phyloP scores from a whole-genome alignment of 2,888 invertebrate species.

The Drosophila paranaensis region DNA sequence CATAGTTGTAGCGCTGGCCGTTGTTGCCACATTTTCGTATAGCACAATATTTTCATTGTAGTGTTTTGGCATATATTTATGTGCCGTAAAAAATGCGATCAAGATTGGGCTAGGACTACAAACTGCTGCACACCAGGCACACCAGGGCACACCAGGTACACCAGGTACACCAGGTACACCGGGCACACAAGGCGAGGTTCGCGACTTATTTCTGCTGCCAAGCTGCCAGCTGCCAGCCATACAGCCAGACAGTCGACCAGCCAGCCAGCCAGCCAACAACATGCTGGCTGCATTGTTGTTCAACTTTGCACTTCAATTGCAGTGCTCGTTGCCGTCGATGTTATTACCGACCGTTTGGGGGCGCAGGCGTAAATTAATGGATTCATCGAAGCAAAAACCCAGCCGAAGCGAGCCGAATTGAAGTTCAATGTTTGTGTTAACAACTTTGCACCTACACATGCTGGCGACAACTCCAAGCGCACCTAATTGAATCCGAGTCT shows the following conservation, averaged over 20 bases:
- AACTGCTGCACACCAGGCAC: constrained; percentile 56
- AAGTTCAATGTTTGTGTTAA: constrained; percentile 80
- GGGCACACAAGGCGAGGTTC: constrained; percentile 62
- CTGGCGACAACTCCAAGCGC: constrained; percentile 23
- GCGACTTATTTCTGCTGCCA: constrained; percentile 48
- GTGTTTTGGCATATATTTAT: constrained; percentile 82
- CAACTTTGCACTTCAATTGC: constrained; percentile 79
- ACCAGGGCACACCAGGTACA: constrained; percentile 53
- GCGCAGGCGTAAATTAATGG: constrained; percentile 79
- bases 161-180: constrained; percentile 49
- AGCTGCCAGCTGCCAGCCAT: constrained; percentile 21
- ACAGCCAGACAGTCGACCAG: no score
- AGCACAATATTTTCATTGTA: constrained; percentile 78
- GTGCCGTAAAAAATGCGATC: constrained; percentile 82
- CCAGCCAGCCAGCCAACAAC: constrained; percentile 7
- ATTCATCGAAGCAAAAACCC: constrained; percentile 62
- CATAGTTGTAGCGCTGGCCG: constrained; percentile 59
- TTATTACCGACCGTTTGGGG: constrained; percentile 60
- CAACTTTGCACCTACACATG: constrained; percentile 68
- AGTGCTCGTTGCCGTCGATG: constrained; percentile 42
- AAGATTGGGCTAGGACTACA: constrained; percentile 72
- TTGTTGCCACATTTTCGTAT: constrained; percentile 71
- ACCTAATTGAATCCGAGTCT: constrained; percentile 62
- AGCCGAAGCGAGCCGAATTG: constrained; percentile 34
- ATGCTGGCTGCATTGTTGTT: constrained; percentile 54